Evolutionary conservation across 2,888 invertebrate genomes (phyloP), one percentile per base, ranked within the genome.

Genomic region (Trileptium ribeirensis): DNA sequence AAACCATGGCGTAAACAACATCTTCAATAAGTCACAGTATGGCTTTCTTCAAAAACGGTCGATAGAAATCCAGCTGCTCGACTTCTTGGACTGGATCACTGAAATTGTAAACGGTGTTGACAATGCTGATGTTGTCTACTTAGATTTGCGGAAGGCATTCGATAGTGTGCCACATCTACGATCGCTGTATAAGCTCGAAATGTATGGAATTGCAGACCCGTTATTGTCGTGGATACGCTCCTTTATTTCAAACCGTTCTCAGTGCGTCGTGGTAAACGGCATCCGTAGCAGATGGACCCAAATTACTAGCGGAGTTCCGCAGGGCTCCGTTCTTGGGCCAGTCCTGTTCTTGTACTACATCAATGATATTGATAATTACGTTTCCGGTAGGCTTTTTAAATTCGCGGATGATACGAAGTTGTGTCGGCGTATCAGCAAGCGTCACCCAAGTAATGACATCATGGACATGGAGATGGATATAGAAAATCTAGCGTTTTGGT

Each of bases 71-170:
- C 70, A 70, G 70, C 31, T 70, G 8, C 70, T 70, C 36, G 70
- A 70, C 15, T 33, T 31, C 29, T 70, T 70, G 31, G 70, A 70
- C 8, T 31, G 36, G 36, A 33, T 31, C 33, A 70, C 36, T 31
- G 70, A 70, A 8, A 70, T 8, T 29, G 36, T 70, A 36, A 36
- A 70, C 33, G 15, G 31, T 70, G 70, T 31, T 33, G 36, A 70
- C 29, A 19, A 33, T 8, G 36, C 70, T 40, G 78, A 78, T 51
- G 78, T 78, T 2, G 78, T 78, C 2, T 78, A 78, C 64, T n/a
- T 78, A 15, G 78, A 78, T 78, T 78, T 78, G n/a, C 29, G 51
- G 1, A 78, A 78, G 33, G 78, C 78, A 24, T 78, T 78, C 33
- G 78, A 78, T 78, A 29, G 64, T 67, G 78, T 78, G 29, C 31